Conservation (phyloP, 2,888 invertebrate species). For the Coronaproctus castanopsis region DNA sequence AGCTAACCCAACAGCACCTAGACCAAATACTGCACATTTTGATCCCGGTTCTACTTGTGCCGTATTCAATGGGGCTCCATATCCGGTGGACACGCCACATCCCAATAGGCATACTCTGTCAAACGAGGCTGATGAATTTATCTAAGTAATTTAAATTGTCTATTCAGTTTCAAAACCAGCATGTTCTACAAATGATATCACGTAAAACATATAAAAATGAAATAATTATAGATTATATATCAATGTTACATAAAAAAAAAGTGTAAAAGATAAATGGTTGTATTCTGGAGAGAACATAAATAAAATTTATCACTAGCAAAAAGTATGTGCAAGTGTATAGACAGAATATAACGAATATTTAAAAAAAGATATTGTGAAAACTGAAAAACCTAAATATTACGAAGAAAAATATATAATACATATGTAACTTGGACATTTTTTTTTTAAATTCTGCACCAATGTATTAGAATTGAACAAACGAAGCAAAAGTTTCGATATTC, state of each 20-base stretch:
- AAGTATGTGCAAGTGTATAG: too few relatives aligned
- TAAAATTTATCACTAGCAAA: too few relatives aligned
- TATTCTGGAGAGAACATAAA: too few relatives aligned
- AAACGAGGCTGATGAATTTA: slow-evolving; percentile 55
- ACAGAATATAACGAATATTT: too few relatives aligned
- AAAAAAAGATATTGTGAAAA: too few relatives aligned
- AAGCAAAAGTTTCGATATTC: too few relatives aligned
- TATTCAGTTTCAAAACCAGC: not conserved
- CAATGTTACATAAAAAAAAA: not conserved
- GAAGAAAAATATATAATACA: too few relatives aligned
- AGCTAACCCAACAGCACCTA: slow-evolving; percentile 83
- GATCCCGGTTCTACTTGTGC: slow-evolving; percentile 74
- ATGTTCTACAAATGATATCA: not conserved
- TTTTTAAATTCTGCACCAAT: too few relatives aligned
- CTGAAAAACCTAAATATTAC: too few relatives aligned
- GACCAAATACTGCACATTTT: slow-evolving; percentile 77
- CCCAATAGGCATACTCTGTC: slow-evolving; percentile 78
- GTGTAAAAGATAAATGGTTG: too few relatives aligned
- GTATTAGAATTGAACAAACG: too few relatives aligned
- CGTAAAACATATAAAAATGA: not conserved
- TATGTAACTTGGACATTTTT: too few relatives aligned
- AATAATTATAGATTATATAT: not conserved
- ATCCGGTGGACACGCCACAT: slow-evolving; percentile 87
- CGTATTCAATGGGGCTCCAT: slow-evolving; percentile 81
- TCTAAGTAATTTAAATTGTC: slow-evolving; percentile 26